phyloP scores from a whole-genome alignment of 2,888 invertebrate genomes.

The Agriotes lineatus region DNA sequence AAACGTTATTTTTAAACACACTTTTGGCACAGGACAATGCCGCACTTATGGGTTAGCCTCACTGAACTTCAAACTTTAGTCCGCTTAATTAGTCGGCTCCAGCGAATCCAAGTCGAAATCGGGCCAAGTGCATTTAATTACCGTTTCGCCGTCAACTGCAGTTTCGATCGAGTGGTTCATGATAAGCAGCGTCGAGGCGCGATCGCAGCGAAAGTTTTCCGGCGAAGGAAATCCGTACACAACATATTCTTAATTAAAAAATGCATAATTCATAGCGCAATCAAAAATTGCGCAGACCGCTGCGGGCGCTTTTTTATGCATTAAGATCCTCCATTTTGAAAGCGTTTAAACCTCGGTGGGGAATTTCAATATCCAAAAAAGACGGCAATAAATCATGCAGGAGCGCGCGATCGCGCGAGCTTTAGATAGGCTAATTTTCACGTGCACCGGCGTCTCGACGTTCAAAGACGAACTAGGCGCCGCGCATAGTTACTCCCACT shows the following conservation, averaged over 20 bases:
- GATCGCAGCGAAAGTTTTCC: constrained; percentile 13
- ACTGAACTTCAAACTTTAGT: constrained; percentile 2
- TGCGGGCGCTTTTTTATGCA: constrained; percentile 9
- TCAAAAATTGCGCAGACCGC: constrained; percentile 13
- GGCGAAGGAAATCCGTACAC: constrained; percentile 24
- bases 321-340: constrained; percentile 25
- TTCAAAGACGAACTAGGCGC: constrained; percentile 50
- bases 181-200: constrained; percentile 8
- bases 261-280: constrained; percentile 31
- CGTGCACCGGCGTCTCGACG: constrained; percentile 52
- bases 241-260: constrained; percentile 34
- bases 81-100: not conserved
- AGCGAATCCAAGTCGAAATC: constrained; percentile 13
- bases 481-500: constrained; percentile 52
- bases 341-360: constrained; percentile 22
- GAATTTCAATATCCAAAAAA: constrained; percentile 29
- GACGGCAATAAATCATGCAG: constrained; percentile 31
- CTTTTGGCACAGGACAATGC: constrained; percentile 54
- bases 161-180: constrained; percentile 18
- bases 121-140: constrained; percentile 19
- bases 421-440: constrained; percentile 24
- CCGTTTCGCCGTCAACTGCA: not conserved
- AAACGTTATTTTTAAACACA: constrained; percentile 40
- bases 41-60: constrained; percentile 29
- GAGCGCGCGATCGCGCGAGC: constrained; percentile 20